A percentile compares a stretch with the other conserved stretches of the same genome.
phyloP scores from a whole-genome alignment of 1,140 invertebrate species.

The Caenorhabditis remanei region DNA sequence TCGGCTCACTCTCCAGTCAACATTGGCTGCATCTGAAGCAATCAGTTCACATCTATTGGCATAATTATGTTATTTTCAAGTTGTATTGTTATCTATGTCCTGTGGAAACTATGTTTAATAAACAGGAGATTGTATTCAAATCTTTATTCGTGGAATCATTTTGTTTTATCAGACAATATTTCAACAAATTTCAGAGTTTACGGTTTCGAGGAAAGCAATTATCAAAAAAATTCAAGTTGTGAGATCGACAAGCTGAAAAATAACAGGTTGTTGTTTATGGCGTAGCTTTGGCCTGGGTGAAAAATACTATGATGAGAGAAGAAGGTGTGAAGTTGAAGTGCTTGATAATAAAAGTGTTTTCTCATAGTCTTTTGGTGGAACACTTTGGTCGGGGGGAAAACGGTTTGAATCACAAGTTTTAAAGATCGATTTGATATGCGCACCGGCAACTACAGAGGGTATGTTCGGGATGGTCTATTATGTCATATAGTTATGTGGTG shows the following conservation, averaged over 20 bases:
- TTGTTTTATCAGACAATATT: too few relatives aligned
- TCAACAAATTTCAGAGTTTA: too few relatives aligned
- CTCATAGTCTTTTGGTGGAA: not conserved
- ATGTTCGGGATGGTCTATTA: not conserved
- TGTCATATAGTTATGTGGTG: not conserved
- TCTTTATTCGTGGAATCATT: too few relatives aligned
- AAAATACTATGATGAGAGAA: conserved; percentile 1
- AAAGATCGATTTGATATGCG: conserved; percentile 48
- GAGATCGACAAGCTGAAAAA: not conserved
- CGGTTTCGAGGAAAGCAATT: not conserved
- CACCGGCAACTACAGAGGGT: conserved; percentile 14
- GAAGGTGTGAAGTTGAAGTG: not conserved
- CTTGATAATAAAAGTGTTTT: not conserved
- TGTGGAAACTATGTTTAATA: too few relatives aligned
- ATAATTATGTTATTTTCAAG: not conserved
- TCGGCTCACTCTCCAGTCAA: conserved; percentile 19
- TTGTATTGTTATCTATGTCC: not conserved
- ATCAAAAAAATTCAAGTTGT: too few relatives aligned
- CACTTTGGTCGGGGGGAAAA: conserved; percentile 23
- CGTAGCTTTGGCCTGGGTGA: conserved; percentile 11
- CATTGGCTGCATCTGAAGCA: not conserved
- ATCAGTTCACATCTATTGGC: conserved; percentile 20
- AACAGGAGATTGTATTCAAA: too few relatives aligned
- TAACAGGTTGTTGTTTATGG: conserved; percentile 22
- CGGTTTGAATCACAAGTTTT: conserved; percentile 46